Base-by-base conservation (phyloP, 1,140 invertebrate species). In the Pteromalus puparum region DNA sequence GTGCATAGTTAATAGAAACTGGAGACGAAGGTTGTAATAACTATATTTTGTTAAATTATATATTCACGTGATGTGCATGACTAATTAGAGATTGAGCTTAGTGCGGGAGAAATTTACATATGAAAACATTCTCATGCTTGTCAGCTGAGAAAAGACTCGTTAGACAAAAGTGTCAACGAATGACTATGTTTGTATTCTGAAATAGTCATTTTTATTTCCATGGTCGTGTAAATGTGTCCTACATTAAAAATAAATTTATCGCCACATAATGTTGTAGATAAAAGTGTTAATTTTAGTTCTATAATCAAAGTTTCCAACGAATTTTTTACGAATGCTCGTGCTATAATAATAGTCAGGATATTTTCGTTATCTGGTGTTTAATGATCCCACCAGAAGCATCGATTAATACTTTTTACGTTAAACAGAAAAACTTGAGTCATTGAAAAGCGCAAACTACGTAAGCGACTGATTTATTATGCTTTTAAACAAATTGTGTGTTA, bases 51-150 rank as follows among this genome's bases (percentile, higher is more conserved):
- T n/a, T 61, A 7, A 61, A 61, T 61, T 61, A n/a, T 46, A n/a
- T 34, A 34, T 78, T 7, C 48, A 65, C 28, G 18, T 65, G 24
- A 21, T 18, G 21, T n/a, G 34, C 28, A 12, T 34, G 21, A 34
- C 34, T 61, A 78, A 65, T 78, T 24, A 38, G 9, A 21, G 21
- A 38, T 68, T 24, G 28, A 68, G n/a, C 61, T 68, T 79, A 5
- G 15, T 0, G 26, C 34, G 34, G 34, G 26, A 79, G 77, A 68
- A 42, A 79, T 79, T 79, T 68, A n/a, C 77, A 68, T 79, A 18
- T 68, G 61, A 79, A 79, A 38, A 42, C 53, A 30, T 78, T 53
- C 26, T 38, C 46, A 61, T 61, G 26, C 26, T 77, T 77, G 26
- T 77, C 42, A 30, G 42, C 24, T 21, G 75, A 3, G 15, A 28